Evolutionary conservation across 2,797 vertebrate genomes (phyloP).

Genomic region (Paedocypris micromegethes): DNA sequence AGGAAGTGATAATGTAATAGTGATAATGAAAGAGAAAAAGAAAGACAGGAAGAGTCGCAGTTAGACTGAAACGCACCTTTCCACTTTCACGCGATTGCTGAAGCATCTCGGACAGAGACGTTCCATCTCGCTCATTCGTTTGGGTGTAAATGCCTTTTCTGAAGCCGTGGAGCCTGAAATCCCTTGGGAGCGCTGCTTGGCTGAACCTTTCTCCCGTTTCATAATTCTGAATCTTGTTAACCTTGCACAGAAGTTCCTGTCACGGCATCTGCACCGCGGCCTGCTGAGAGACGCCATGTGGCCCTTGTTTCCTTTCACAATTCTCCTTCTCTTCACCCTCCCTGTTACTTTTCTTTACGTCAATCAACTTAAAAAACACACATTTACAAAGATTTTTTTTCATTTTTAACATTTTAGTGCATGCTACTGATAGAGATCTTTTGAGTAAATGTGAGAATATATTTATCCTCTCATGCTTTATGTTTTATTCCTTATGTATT

Average conservation of each 20-base stretch:
- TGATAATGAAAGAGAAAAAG: constrained; percentile 22
- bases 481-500: too few relatives aligned
- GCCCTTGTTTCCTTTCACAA: constrained; percentile 33
- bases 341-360: constrained; percentile 25
- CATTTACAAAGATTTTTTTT: not conserved
- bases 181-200: constrained; percentile 22
- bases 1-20: too few relatives aligned
- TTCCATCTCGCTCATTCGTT: constrained; percentile 2
- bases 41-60: not conserved
- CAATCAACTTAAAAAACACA: too few relatives aligned
- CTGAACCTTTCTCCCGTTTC: constrained; percentile 19
- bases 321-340: constrained; percentile 30
- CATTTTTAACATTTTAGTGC: constrained; percentile 15
- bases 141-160: constrained; percentile 17
- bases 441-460: too few relatives aligned
- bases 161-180: constrained; percentile 23
- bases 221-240: constrained; percentile 49
- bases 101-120: constrained; percentile 1
- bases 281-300: constrained; percentile 39
- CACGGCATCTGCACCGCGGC: constrained; percentile 24
- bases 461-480: too few relatives aligned
- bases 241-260: constrained; percentile 40
- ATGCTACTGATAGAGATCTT: constrained; percentile 7
- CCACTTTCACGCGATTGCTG: constrained; percentile 28
- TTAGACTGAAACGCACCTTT: constrained; percentile 3